Percentiles rank a stretch among this genome's conserved stretches.
Evolutionary conservation across 2,888 invertebrate genomes (phyloP).

Genomic region (Fragum whitleyi): DNA sequence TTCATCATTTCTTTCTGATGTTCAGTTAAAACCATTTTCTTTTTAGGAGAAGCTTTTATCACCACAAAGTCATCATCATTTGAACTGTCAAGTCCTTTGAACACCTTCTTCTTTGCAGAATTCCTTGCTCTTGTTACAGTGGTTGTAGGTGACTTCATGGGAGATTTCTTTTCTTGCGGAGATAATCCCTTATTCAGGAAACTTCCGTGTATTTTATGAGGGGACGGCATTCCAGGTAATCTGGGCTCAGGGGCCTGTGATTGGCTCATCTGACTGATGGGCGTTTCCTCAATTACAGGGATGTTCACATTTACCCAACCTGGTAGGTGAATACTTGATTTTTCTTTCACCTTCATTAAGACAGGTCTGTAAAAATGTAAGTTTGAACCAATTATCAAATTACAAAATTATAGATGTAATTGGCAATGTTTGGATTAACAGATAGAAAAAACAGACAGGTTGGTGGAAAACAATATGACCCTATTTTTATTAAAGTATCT

Average conservation of each 20-base stretch:
- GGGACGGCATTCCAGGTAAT: conserved; percentile 80
- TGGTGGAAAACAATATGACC: no score
- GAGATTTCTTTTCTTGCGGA: conserved; percentile 69
- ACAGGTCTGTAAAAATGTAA: conserved; percentile 69
- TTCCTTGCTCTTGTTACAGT: conserved; percentile 33
- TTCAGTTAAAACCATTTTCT: conserved; percentile 79
- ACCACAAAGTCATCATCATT: conserved; percentile 80
- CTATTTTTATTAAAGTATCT: no score
- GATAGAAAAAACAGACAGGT: not conserved
- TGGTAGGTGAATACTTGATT: conserved; percentile 76
- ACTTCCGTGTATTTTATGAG: conserved; percentile 80
- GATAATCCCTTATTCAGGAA: conserved; percentile 80
- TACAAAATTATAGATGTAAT: no score
- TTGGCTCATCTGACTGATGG: conserved; percentile 81
- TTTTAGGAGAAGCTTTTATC: conserved; percentile 75
- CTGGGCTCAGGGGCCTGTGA: conserved; percentile 77
- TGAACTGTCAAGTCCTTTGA: conserved; percentile 60
- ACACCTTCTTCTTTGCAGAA: conserved; percentile 67
- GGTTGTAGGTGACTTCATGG: conserved; percentile 49
- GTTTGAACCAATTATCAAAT: no score
- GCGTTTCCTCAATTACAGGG: conserved; percentile 78
- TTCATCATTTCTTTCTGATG: conserved; percentile 83
- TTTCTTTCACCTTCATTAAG: conserved; percentile 78
- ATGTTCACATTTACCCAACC: conserved; percentile 74
- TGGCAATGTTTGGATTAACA: no score